A percentile compares a stretch with the other conserved stretches of the same genome.
These are phyloP conservation scores for Typhlichthys eigenmanni DNA, from an alignment of 2,797 vertebrate genomes.

Conservation along the genomic window DNA sequence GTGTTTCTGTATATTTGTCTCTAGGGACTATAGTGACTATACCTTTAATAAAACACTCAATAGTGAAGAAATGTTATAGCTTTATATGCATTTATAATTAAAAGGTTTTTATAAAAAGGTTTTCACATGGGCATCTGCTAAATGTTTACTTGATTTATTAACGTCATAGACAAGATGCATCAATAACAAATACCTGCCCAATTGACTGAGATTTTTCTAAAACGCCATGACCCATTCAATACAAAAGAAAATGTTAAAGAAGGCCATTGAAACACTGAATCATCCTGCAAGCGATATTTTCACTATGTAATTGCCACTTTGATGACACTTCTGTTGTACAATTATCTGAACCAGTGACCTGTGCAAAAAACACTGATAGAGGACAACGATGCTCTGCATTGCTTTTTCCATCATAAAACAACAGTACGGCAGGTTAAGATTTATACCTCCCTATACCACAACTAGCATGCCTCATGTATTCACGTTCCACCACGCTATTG, in stretches of 20 bases:
- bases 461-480: constrained; percentile 37
- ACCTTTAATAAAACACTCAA: too few relatives aligned
- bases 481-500: constrained; percentile 47
- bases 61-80: too few relatives aligned
- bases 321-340: constrained; percentile 53
- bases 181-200: too few relatives aligned
- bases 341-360: constrained; percentile 67
- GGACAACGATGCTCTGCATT: constrained; percentile 29
- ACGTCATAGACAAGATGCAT: too few relatives aligned
- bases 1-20: background rate
- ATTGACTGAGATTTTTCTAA: background rate
- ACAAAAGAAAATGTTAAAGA: constrained; percentile 1
- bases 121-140: too few relatives aligned
- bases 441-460: constrained; percentile 13
- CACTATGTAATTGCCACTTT: constrained; percentile 30
- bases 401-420: constrained; percentile 32
- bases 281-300: constrained; percentile 16
- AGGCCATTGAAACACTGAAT: constrained; percentile 4
- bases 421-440: constrained; percentile 34
- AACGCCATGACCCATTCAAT: background rate
- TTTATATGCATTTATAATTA: too few relatives aligned
- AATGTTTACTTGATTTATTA: too few relatives aligned
- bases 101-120: too few relatives aligned
- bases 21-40: too few relatives aligned
- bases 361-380: constrained; percentile 53